These are phyloP conservation scores for Phainopepla nitens DNA, from an alignment of 2,113 vertebrate genomes.

Conservation along the genomic window DNA sequence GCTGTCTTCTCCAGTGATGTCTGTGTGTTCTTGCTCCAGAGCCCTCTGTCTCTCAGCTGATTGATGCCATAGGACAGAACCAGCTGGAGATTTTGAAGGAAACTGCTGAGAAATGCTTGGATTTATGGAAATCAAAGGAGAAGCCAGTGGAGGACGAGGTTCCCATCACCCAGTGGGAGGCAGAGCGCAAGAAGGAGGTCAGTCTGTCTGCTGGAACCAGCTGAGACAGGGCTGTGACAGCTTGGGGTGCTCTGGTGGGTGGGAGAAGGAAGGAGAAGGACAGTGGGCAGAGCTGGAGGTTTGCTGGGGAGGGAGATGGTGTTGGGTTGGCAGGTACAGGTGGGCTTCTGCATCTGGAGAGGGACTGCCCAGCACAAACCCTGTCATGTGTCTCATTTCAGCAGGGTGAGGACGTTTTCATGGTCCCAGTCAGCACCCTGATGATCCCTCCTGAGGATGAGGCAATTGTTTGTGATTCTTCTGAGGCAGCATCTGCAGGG, in stretches of 20 bases:
- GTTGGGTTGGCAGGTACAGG: background rate
- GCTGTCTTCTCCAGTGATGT: background rate
- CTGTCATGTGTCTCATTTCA: background rate
- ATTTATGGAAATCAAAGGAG: background rate
- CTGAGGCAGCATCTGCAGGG: background rate
- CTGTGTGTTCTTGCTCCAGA: background rate
- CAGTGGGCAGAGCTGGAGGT: background rate
- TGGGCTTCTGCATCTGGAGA: background rate
- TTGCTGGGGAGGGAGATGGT: background rate
- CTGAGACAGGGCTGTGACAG: background rate
- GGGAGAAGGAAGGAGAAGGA: background rate
- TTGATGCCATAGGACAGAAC: constrained; percentile 39
- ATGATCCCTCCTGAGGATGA: constrained; percentile 2
- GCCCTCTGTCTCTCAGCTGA: constrained; percentile 41
- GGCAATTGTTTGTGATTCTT: background rate
- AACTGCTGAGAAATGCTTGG: constrained; percentile 31
- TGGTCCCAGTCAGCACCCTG: background rate
- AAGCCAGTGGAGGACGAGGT: background rate
- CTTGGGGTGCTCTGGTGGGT: background rate
- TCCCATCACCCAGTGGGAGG: constrained; percentile 23
- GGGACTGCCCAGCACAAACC: background rate
- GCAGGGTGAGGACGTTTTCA: background rate
- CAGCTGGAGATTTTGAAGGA: constrained; percentile 38
- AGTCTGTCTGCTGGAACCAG: background rate
- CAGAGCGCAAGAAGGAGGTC: constrained; percentile 31